phyloP scores from a whole-genome alignment of 2,888 invertebrate genomes.

The Itoplectis maculator region DNA sequence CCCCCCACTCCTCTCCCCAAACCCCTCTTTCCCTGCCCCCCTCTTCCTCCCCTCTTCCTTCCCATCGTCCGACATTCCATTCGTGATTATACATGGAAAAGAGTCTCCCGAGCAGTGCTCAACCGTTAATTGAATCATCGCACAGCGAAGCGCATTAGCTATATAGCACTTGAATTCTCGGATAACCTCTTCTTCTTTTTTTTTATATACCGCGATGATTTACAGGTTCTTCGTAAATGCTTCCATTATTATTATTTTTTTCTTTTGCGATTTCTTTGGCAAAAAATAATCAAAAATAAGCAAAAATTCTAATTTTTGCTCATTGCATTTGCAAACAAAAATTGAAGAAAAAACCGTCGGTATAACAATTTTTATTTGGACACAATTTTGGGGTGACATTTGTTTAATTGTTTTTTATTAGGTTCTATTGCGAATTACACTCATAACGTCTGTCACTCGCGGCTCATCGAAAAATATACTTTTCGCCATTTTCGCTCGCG shows the following conservation, averaged over 20 bases:
- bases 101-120: conserved; percentile 40
- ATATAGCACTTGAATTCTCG: conserved; percentile 39
- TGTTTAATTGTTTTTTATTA: not conserved
- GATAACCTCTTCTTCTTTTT: conserved; percentile 6
- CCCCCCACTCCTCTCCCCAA: too few species aligned
- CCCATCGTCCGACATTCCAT: conserved; percentile 35
- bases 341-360: not conserved
- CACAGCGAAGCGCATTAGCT: conserved; percentile 26
- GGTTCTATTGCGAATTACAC: not conserved
- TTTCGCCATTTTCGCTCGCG: not conserved
- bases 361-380: not conserved
- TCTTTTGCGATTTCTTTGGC: not conserved
- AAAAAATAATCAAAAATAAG: too few species aligned
- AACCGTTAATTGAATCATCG: conserved; percentile 59
- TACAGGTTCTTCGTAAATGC: not conserved
- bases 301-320: not conserved
- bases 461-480: not conserved
- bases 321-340: not conserved
- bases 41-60: not conserved
- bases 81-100: conserved; percentile 50
- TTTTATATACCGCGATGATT: not conserved
- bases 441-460: not conserved
- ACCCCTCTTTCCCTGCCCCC: too few species aligned
- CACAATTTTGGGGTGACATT: not conserved
- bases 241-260: conserved; percentile 23